Evolutionary conservation across 1,140 invertebrate species (phyloP).

Genomic region (fruit fly (Drosophila melanogaster)): DNA sequence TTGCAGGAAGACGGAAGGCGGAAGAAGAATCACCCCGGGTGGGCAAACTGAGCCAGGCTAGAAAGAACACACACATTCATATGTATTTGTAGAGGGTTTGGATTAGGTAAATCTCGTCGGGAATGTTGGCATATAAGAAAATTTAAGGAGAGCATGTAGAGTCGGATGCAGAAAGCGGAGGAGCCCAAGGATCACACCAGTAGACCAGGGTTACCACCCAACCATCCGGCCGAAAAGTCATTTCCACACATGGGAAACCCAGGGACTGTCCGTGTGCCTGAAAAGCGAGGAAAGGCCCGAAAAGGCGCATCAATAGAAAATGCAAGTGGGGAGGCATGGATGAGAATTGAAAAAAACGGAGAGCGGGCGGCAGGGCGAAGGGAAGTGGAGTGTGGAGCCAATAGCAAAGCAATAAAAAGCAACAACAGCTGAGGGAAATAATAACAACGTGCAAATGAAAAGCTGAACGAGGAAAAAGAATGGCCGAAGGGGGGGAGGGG

Average conservation of each 20-base stretch:
- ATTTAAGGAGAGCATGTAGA: not conserved
- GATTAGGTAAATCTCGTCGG: not conserved
- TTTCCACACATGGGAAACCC: constrained; percentile 31
- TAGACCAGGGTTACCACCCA: constrained; percentile 25
- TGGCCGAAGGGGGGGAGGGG: constrained; percentile 5
- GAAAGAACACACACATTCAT: not conserved
- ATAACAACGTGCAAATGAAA: constrained; percentile 75
- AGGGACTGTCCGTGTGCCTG: constrained; percentile 19
- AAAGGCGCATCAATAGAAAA: constrained; percentile 57
- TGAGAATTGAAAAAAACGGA: not conserved
- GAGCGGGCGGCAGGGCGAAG: constrained; percentile 4
- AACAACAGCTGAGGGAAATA: constrained; percentile 51
- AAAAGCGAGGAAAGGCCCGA: constrained; percentile 2
- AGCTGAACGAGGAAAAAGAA: constrained; percentile 23
- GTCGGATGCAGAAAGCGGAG: not conserved
- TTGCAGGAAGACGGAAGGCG: constrained; percentile 33
- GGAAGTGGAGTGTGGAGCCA: constrained; percentile 6
- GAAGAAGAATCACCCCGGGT: constrained; percentile 23
- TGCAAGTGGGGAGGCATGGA: constrained; percentile 43
- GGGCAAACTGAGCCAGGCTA: constrained; percentile 39
- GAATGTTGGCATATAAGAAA: not conserved
- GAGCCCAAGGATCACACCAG: constrained; percentile 18
- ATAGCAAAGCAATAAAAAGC: constrained; percentile 22
- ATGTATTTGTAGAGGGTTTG: not conserved
- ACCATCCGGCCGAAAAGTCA: not conserved